Percentiles rank a stretch among this genome's conserved stretches.
phyloP scores from a whole-genome alignment of 1,140 invertebrate species.

The Antheraea mylitta region DNA sequence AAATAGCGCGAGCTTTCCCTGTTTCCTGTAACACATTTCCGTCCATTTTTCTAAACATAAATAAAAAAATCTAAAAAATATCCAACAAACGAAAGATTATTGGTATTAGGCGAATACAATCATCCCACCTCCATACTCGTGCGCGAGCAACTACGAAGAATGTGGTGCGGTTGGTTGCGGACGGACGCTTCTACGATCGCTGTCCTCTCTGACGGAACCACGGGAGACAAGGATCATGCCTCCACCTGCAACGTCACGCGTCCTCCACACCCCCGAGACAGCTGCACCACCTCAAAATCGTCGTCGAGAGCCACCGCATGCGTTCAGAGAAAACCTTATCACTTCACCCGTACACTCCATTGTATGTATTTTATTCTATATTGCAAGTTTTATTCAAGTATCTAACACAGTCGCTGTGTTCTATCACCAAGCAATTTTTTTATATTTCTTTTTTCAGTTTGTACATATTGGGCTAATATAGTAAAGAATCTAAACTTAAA shows the following conservation, averaged over 20 bases:
- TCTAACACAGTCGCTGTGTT: too few species aligned
- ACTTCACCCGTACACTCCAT: conserved; percentile 51
- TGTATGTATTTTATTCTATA: conserved; percentile 22
- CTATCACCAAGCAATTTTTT: too few species aligned
- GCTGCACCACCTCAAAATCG: conserved; percentile 14
- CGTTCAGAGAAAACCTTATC: conserved; percentile 59
- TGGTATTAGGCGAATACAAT: conserved; percentile 86
- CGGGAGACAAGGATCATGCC: conserved; percentile 13
- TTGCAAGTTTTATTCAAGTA: too few species aligned
- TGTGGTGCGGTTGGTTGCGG: conserved; percentile 70
- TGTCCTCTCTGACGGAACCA: conserved; percentile 50
- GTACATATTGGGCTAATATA: too few species aligned
- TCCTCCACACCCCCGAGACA: conserved; percentile 16
- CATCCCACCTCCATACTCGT: conserved; percentile 90
- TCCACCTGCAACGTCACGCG: conserved; percentile 15
- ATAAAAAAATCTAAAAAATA: too few species aligned
- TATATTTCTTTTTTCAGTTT: too few species aligned
- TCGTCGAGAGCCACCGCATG: conserved; percentile 22
- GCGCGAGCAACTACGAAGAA: conserved; percentile 84
- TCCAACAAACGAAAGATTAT: too few species aligned
- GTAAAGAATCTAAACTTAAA: too few species aligned
- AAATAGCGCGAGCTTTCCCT: too few species aligned
- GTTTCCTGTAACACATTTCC: too few species aligned
- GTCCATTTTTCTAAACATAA: too few species aligned
- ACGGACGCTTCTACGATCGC: conserved; percentile 36